phyloP scores from a whole-genome alignment of 2,113 vertebrate genomes.

The Sus scrofa region DNA sequence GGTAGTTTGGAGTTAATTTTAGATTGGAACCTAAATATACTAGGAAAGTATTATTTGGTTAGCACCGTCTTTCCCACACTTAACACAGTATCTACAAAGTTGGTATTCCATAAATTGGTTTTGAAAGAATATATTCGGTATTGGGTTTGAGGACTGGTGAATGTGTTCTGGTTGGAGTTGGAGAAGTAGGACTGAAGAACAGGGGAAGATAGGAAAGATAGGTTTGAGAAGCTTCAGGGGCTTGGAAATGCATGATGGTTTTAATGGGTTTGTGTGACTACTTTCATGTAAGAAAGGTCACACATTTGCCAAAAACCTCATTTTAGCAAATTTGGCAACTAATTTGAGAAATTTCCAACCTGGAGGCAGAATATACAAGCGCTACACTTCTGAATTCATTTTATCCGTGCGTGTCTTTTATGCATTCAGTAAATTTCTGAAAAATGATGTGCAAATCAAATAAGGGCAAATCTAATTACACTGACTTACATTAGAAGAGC shows the following conservation, averaged over 20 bases:
- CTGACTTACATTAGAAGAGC: neutral
- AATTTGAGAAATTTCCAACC: constrained; percentile 30
- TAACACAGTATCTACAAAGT: neutral
- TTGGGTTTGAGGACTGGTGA: neutral
- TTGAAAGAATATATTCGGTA: neutral
- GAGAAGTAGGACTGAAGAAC: neutral
- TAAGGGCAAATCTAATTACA: constrained; percentile 24
- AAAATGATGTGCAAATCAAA: constrained; percentile 46
- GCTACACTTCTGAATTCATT: neutral
- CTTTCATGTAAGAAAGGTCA: neutral
- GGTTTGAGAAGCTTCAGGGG: neutral
- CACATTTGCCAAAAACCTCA: neutral
- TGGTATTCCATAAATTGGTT: neutral
- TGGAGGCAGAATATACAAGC: neutral
- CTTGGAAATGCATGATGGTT: neutral
- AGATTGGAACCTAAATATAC: neutral
- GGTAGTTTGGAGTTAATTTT: neutral
- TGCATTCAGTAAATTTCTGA: constrained; percentile 54
- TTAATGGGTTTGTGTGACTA: neutral
- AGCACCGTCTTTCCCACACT: neutral
- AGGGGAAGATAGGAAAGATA: neutral
- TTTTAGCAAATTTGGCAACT: constrained; percentile 44
- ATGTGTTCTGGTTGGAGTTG: neutral
- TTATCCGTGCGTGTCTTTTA: neutral
- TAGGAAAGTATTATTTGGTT: neutral